Base-by-base conservation (phyloP, 2,113 vertebrate species). In the Salminus brasiliensis region DNA sequence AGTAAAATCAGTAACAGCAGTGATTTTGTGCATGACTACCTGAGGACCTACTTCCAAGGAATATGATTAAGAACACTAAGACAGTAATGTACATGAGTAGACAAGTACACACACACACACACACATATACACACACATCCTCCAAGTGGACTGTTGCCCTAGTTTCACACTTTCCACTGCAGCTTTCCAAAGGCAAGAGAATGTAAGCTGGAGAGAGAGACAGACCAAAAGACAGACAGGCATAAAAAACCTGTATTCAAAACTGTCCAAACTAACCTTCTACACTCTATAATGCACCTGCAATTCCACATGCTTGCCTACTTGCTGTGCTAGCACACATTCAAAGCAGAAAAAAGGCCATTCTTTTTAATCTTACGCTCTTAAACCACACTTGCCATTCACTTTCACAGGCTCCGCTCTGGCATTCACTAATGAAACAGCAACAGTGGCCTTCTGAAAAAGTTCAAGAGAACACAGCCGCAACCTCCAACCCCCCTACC, bases 101-200 rank as follows among this genome's bases (percentile, higher is more conserved):
- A n/a, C n/a, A n/a, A n/a, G n/a, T n/a, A 74, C 29, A 29, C 72
- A 70, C 41, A n/a, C 45, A 15, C 62, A 74, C 45, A 70, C 49
- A 29, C n/a, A 39, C 62, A 18, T 25, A 43, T 67, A 75, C 67
- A 27, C 57, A n/a, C 52, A 74, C 60, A 34, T 25, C 47, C 16
- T 71, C 55, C 62, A 59, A 62, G 49, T 66, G 75, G 83, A 74
- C 80, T 41, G 63, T 39, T 81, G 79, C 60, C 83, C 83, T 72
- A 86, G 77, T 85, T 90, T 88, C 73, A 87, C 87, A 87, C 84
- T 89, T 90, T 86, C 86, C 83, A 85, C 45, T 47, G 59, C 55
- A 72, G 83, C 41, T 27, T 75, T 84, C 4, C 12, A 69, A 79
- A 47, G 29, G 30, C 18, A 11, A 55, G 12, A 78, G 34, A 77